Evolutionary conservation across 2,888 invertebrate species (phyloP).

Genomic region (Eristalinus aeneus): DNA sequence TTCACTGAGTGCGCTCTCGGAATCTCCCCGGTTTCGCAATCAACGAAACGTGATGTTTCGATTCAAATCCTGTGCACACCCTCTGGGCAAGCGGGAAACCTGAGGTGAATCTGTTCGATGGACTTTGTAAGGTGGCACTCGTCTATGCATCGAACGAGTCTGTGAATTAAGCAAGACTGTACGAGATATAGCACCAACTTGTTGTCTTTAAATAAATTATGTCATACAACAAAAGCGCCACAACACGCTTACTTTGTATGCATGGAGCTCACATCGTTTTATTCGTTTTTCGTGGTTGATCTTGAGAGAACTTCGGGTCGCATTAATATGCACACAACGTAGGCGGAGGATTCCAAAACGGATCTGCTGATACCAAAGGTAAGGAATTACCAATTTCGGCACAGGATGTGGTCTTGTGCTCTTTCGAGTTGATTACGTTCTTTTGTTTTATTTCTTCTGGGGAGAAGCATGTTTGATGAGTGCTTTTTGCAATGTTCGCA

Average conservation of each 20-base stretch:
- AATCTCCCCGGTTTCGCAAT: background rate
- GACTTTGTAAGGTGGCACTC: background rate
- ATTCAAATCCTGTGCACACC: background rate
- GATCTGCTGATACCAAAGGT: background rate
- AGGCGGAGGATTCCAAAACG: background rate
- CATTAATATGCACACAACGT: conserved; percentile 15
- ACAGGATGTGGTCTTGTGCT: background rate
- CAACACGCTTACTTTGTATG: conserved; percentile 1
- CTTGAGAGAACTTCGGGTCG: background rate
- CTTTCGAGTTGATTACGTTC: background rate
- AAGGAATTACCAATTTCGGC: background rate
- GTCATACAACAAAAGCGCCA: background rate
- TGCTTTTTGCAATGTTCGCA: background rate
- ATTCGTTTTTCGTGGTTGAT: conserved; percentile 1
- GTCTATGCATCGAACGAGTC: background rate
- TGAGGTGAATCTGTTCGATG: background rate
- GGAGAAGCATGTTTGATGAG: background rate
- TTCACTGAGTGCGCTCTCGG: background rate
- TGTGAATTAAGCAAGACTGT: background rate
- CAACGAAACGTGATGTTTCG: background rate
- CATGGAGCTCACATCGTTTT: conserved; percentile 11
- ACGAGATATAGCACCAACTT: background rate
- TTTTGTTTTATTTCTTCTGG: background rate
- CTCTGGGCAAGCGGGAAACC: no score
- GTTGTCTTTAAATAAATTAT: conserved; percentile 18